Evolutionary conservation across 2,113 vertebrate species (phyloP), one percentile per base, ranked within the genome.

Genomic region (Cottus gobio): DNA sequence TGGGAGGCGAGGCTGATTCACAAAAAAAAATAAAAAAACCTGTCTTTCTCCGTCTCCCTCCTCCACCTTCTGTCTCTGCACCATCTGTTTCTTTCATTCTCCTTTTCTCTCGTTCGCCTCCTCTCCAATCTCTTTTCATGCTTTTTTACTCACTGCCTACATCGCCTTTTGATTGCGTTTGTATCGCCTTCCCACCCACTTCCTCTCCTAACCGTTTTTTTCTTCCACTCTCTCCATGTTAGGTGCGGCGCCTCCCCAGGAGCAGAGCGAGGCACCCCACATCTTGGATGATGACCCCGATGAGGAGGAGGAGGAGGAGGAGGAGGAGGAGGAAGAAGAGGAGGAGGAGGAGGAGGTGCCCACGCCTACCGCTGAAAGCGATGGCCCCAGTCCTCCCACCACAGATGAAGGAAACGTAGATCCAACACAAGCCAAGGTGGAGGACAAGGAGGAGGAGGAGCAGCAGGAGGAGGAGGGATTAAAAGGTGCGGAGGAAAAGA

Each of bases 201-300:
- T 66, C 65, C 48, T 74, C 44, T 83, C 63, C 63, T 50, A 56
- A 83, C 73, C 0, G 16, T 71, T 75, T 82, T 62, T 28, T 60
- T 31, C 37, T 39, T 61, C 31, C 57, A 24, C 24, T 80, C 34
- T 68, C 36, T 70, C 22, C 7, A 26, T 64, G 5, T 75, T 68
- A 95, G 94, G 93, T 28, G 95, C 95, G 28, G 92, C 92, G 2
- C 88, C 90, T 76, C 86, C 91, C 50, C 86, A 91, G 83, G 94
- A 94, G 54, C 95, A 96, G 86, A 94, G 94, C 54, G 95, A 97
- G 71, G 86, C 57, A 7, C 78, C 57, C 48, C 70, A 64, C 66
- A 63, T 76, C 57, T 54, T 76, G 3, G 84, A 85, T 4, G 42
- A 88, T 6, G 82, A 88, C 56, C 79, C 80, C 1, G 83, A 87